Conservation (phyloP, 1,140 invertebrate genomes). For the Copidosoma floridanum region DNA sequence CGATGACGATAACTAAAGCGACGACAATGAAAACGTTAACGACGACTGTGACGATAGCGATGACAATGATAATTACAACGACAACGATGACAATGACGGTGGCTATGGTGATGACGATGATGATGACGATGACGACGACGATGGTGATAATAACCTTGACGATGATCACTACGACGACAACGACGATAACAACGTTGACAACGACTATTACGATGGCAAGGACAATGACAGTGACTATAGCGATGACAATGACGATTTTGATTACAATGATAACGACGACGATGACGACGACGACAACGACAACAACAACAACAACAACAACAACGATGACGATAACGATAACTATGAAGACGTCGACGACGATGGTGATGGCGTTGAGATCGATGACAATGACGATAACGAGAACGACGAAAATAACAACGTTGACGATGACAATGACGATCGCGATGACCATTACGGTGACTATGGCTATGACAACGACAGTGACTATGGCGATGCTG, state of each 20-base stretch:
- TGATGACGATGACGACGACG: background rate
- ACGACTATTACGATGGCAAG: background rate
- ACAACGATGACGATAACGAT: background rate
- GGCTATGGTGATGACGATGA: background rate
- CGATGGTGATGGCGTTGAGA: background rate
- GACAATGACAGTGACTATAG: background rate
- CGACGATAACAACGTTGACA: background rate
- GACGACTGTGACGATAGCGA: too few species aligned
- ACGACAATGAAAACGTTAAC: too few species aligned
- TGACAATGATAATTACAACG: background rate
- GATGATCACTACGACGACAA: background rate
- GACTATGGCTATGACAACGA: background rate
- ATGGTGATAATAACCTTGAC: background rate
- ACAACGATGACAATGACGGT: background rate
- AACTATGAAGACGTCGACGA: background rate
- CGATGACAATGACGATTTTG: too few species aligned
- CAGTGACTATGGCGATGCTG: background rate
- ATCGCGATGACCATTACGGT: background rate
- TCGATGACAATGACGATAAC: background rate
- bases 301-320: background rate
- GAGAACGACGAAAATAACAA: too few species aligned
- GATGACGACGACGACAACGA: background rate
- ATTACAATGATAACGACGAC: background rate
- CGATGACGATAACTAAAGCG: too few species aligned
- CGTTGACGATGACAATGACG: background rate